Base-by-base conservation (phyloP, 2,113 vertebrate genomes). In the Dicentrarchus labrax region DNA sequence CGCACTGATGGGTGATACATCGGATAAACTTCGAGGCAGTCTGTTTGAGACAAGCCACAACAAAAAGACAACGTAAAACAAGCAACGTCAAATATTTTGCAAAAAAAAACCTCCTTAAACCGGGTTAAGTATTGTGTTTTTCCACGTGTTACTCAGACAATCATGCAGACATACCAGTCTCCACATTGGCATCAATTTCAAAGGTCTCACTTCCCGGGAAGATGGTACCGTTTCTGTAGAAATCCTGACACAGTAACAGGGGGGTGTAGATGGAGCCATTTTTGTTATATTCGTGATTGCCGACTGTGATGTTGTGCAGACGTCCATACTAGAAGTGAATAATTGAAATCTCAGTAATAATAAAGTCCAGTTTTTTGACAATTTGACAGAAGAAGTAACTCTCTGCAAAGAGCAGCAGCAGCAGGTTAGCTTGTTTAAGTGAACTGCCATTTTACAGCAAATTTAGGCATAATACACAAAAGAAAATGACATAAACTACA, bases 181-280 rank as follows among this genome's bases (percentile, higher is more conserved):
- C 94, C 76, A 99, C 95, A 56, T 96, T 82, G 24, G 96, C 95
- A 70, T 99, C 96, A 30, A 99, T 98, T 89, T 97, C 96, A 92
- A 99, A 97, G 72, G 96, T 98, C 17, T 98, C 98, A 0, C 97
- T 97, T 83, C 95, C 97, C 50, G 98, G 96, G 39, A 84, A 97
- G 86, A 99, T 96, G 87, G 84, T 95, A 21, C 96, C 97, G 54
- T 91, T 94, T 80, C 94, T 97, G 95, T 98, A 99, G 89, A 96
- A 97, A 65, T 96, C 91, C 89, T 98, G 97, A 91, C 98, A 99
- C 76, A 99, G 16, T 0, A 92, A 84, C 90, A 99, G 88, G 0
- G 96, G 94, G 0, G 94, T 94, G 80, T 94, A 95, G 57, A 89
- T 66, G 0, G 10, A 53, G 3, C 93, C 96, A 19, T 70, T 95